Percentiles rank a stretch among this genome's conserved stretches.
Evolutionary conservation across 1,140 invertebrate genomes (phyloP).

Genomic region (Drosophila serrata): DNA sequence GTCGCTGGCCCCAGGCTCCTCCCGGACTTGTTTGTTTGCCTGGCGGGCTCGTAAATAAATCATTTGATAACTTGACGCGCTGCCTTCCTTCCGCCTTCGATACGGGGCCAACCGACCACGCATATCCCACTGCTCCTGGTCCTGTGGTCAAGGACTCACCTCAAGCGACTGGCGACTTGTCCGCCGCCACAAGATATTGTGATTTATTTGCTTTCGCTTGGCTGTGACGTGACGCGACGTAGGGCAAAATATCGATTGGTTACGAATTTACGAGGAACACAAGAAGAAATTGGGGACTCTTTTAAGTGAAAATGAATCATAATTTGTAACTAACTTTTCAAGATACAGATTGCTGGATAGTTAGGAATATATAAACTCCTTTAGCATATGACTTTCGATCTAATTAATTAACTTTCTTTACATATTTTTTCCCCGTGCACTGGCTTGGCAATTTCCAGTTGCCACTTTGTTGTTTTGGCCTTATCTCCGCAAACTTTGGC

Average conservation of each 20-base stretch:
- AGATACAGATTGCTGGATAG: no score
- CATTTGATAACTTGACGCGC: constrained; percentile 82
- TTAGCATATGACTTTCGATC: no score
- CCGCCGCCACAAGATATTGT: constrained; percentile 77
- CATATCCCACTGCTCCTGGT: constrained; percentile 18
- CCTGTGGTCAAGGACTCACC: constrained; percentile 73
- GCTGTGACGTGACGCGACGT: constrained; percentile 67
- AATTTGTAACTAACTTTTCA: no score
- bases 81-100: constrained; percentile 44
- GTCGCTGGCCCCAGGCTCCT: constrained; percentile 42
- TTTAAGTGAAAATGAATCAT: background rate
- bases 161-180: constrained; percentile 68
- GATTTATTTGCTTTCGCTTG: constrained; percentile 78
- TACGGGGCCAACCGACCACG: constrained; percentile 23
- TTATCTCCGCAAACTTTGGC: constrained; percentile 74
- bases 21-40: constrained; percentile 74
- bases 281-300: background rate
- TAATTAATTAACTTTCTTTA: background rate
- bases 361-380: background rate
- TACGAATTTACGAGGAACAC: constrained; percentile 54
- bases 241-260: constrained; percentile 41
- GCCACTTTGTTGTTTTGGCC: constrained; percentile 64
- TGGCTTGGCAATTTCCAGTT: constrained; percentile 46
- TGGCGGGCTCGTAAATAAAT: constrained; percentile 80
- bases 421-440: background rate